Evolutionary conservation across 2,888 invertebrate genomes (phyloP), one percentile per base, ranked within the genome.

Genomic region (Deilephila elpenor): DNA sequence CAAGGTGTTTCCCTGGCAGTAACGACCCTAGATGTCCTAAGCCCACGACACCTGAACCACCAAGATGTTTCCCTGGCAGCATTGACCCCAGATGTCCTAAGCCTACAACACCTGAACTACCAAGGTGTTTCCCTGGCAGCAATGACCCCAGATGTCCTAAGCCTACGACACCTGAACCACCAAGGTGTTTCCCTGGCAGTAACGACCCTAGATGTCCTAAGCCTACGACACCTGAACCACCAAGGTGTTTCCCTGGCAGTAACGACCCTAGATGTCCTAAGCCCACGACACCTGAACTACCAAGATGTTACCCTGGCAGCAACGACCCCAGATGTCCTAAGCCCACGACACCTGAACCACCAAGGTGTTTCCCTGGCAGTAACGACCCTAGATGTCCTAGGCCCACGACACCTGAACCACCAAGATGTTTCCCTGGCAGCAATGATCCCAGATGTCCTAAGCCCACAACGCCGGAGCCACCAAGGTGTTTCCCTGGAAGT

Each of bases 341-440:
- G 32, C 82, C 87, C 76, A 78, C 85, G 72, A 76, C 82, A 6
- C 77, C 79, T 0, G 78, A 34, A 0, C 75, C 80, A 8, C 84
- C 76, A 6, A 76, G 76, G 0, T 86, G 87, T 59, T 86, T 78
- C 76, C 91, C 91, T 7, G 91, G 91, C 51, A 87, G 84, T 19
- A 79, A 74, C 3, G 89, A 88, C 59, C 81, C 87, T 14, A 75
- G 88, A 44, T 86, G 84, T 64, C 82, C 87, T 0, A 77, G 77
- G 51, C 84, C 87, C 5, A 84, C 87, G 0, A 84, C 83, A 0
- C 78, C 83, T 0, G 78, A 74, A 0, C 82, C 80, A 75, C 80
- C 89, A 76, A 74, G 78, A 73, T 78, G 80, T 51, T 82, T 74
- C 73, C 79, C 81, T 19, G 80, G 79, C 7, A 77, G 75, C 29